Evolutionary conservation across 2,888 invertebrate species (phyloP).

Genomic region (Zeuzera pyrina): DNA sequence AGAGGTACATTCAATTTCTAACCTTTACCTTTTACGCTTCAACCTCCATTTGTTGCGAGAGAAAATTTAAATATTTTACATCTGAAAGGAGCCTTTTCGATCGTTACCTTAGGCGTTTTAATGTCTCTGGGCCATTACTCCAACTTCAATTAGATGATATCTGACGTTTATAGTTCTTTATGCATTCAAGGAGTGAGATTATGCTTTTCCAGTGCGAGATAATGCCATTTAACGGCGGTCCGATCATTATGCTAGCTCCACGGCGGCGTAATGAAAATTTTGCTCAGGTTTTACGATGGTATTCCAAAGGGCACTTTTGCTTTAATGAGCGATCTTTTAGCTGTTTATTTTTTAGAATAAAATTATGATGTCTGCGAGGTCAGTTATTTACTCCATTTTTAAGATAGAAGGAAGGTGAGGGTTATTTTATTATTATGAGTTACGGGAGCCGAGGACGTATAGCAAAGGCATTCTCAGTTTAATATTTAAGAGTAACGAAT

Average conservation of each 20-base stretch:
- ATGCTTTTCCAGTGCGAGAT: slow-evolving; percentile 54
- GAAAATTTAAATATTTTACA: slow-evolving; percentile 63
- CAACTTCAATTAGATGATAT: slow-evolving; percentile 69
- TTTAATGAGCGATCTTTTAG: slow-evolving; percentile 38
- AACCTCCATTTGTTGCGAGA: slow-evolving; percentile 40
- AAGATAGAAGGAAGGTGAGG: no score
- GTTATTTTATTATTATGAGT: no score
- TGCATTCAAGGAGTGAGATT: slow-evolving; percentile 62
- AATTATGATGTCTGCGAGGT: no score
- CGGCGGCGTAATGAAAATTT: slow-evolving; percentile 61
- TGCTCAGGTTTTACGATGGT: slow-evolving; percentile 49
- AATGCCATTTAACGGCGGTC: slow-evolving; percentile 59
- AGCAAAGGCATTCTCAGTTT: no score
- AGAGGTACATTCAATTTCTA: no score
- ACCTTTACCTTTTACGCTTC: slow-evolving; percentile 22
- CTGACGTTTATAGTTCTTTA: slow-evolving; percentile 71
- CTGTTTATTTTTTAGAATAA: slow-evolving; percentile 34
- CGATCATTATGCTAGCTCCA: slow-evolving; percentile 58
- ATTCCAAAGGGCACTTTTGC: slow-evolving; percentile 25
- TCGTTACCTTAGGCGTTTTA: slow-evolving; percentile 60
- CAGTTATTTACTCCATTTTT: no score
- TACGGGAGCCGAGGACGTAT: no score
- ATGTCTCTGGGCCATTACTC: slow-evolving; percentile 47
- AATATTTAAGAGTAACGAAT: no score
- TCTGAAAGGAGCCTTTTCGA: slow-evolving; percentile 44